Conservation (phyloP, 2,888 invertebrate genomes). For the Orchesella flavescens region DNA sequence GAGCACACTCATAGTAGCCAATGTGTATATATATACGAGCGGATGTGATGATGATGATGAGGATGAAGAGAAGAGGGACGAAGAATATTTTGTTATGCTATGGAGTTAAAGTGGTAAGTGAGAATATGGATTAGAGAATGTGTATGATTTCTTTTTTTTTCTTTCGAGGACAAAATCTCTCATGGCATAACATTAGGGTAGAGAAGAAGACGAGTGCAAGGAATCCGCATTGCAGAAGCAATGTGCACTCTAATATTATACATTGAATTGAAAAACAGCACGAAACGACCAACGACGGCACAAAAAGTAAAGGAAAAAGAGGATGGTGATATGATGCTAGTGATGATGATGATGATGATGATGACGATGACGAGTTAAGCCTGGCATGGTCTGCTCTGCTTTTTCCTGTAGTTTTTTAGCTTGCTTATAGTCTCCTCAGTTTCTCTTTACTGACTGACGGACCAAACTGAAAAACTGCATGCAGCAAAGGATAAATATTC, state of each 20-base stretch:
- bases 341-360: conserved; percentile 7
- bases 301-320: background rate
- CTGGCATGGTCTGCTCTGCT: background rate
- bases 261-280: conserved; percentile 26
- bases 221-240: conserved; percentile 51
- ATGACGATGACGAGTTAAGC: conserved; percentile 33
- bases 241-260: conserved; percentile 2
- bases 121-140: conserved; percentile 7
- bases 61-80: too few species aligned
- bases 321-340: background rate
- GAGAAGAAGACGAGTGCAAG: conserved; percentile 19
- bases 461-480: background rate
- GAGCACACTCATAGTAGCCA: too few species aligned
- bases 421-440: background rate
- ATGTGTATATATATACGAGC: too few species aligned
- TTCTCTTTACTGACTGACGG: too few species aligned
- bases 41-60: background rate
- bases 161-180: conserved; percentile 54
- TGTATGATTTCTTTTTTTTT: conserved; percentile 30
- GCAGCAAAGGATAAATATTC: conserved; percentile 32
- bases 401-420: background rate
- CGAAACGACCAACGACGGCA: background rate
- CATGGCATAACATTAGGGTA: conserved; percentile 25
- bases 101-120: background rate
- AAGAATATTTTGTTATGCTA: too few species aligned